A percentile compares a stretch with the other conserved stretches of the same genome.
Conservation (phyloP, 30 jellyfish, hydroid and myxozoan genomes). For the Haliclystus octoradiatus region DNA sequence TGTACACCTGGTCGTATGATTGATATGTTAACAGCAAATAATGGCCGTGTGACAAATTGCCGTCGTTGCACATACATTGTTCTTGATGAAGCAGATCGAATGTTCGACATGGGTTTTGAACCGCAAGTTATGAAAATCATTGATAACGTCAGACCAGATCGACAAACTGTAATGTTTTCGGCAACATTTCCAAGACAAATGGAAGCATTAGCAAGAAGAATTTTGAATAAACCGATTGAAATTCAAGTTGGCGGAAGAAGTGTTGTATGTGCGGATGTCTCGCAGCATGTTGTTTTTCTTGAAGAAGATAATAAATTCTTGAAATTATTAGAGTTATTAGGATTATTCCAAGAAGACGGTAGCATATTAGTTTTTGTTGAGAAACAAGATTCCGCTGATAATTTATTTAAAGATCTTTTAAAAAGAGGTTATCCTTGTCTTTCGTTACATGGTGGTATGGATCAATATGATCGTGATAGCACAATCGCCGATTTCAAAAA, state of each 20-base stretch:
- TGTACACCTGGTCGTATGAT: conserved; percentile 99
- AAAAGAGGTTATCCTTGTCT: conserved; percentile 94
- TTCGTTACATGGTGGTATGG: conserved; percentile 99
- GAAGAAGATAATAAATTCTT: conserved; percentile 91
- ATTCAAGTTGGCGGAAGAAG: conserved; percentile 98
- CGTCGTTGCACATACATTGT: conserved; percentile 95
- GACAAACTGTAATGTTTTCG: conserved; percentile 95
- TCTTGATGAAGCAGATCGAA: conserved; percentile 99
- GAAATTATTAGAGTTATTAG: conserved; percentile 90
- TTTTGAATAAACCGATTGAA: conserved; percentile 80
- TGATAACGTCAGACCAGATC: conserved; percentile 86
- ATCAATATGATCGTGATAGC: conserved; percentile 97
- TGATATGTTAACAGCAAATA: conserved; percentile 96
- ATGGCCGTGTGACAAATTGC: conserved; percentile 93
- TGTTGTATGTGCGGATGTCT: conserved; percentile 87
- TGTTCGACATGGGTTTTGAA: conserved; percentile 99
- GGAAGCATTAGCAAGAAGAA: conserved; percentile 94
- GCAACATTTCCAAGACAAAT: conserved; percentile 97
- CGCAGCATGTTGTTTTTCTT: conserved; percentile 74
- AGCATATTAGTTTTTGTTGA: conserved; percentile 88
- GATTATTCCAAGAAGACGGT: conserved; percentile 80
- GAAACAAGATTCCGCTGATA: conserved; percentile 95
- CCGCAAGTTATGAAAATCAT: conserved; percentile 97
- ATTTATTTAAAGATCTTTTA: conserved; percentile 77
- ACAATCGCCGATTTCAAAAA: conserved; percentile 92